These are phyloP conservation scores for Sturnus vulgaris DNA, from an alignment of 2,113 vertebrate genomes.

Conservation along the genomic window DNA sequence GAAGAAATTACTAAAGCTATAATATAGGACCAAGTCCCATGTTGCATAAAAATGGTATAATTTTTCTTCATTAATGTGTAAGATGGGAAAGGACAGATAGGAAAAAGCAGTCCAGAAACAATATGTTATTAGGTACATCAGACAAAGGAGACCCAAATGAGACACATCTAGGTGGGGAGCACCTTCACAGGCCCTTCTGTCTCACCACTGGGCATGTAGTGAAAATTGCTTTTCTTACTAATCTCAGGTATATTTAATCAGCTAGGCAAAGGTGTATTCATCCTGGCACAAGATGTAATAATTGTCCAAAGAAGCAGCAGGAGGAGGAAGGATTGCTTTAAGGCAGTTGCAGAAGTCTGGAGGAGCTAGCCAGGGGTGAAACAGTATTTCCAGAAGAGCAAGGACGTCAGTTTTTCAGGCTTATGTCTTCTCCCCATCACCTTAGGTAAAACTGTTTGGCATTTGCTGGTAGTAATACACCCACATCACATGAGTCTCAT, in stretches of 20 bases:
- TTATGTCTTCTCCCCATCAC: not conserved
- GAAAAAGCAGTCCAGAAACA: not conserved
- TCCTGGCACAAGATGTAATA: not conserved
- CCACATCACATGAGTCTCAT: not conserved
- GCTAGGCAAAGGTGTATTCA: not conserved
- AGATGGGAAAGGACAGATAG: not conserved
- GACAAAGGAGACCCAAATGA: not conserved
- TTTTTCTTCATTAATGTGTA: constrained; percentile 16
- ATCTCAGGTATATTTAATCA: not conserved
- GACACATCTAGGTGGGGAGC: not conserved
- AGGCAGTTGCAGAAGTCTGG: not conserved
- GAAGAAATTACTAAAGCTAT: not conserved
- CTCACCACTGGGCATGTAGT: not conserved
- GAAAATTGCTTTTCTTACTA: not conserved
- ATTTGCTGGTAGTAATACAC: not conserved
- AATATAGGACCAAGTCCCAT: not conserved
- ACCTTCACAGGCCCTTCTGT: not conserved
- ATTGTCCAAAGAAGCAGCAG: not conserved
- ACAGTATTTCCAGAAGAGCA: not conserved
- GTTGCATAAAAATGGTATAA: not conserved
- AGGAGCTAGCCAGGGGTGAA: not conserved
- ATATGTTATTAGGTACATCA: not conserved
- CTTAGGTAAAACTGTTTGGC: not conserved
- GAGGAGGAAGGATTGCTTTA: not conserved
- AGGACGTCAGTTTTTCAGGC: not conserved